Evolutionary conservation across 2,113 vertebrate genomes (phyloP), one percentile per base, ranked within the genome.

Genomic region (Amphiprion ocellaris): DNA sequence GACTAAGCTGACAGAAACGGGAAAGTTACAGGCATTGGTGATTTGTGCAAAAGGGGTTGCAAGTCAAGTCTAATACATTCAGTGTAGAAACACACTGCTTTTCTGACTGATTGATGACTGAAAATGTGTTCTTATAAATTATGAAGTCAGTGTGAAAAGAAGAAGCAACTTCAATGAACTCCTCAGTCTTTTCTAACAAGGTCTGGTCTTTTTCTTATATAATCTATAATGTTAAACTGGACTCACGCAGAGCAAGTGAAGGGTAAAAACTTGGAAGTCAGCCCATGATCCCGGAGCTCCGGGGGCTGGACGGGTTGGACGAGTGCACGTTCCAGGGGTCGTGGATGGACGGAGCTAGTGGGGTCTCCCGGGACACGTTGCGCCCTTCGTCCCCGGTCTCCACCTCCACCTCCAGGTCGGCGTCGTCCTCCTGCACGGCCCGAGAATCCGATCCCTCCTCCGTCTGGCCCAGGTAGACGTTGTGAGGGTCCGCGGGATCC

Each of bases 241-340:
- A 60, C 41, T 50, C 44, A 52, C 39, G 50, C 44, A 55, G 21
- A 61, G 12, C 41, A 64, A 14, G 4, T 41, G 56, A 26, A 47
- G 24, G 44, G n/a, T 61, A 56, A 49, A 44, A 4, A 8, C 3
- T 56, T n/a, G 44, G 2, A 12, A 15, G 11, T 89, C 79, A 93
- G 23, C 90, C 89, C 55, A 92, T 74, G 21, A 65, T 77, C 7
- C 90, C 93, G 49, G 80, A 58, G 82, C 85, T 88, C 52, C 94
- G 90, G 5, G 96, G 95, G 50, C 96, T 96, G 1, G 69, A 78
- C n/a, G 69, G 76, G 81, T 68, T 82, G 30, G 79, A 86, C 12
- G 89, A 93, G 69, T 95, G 91, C 83, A 94, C 93, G 1, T 94
- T 93, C 0, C 95, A 94, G 0, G 96, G 96, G 79, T 97, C 96